phyloP scores from a whole-genome alignment of 2,113 vertebrate genomes.

The Silurus glanis region DNA sequence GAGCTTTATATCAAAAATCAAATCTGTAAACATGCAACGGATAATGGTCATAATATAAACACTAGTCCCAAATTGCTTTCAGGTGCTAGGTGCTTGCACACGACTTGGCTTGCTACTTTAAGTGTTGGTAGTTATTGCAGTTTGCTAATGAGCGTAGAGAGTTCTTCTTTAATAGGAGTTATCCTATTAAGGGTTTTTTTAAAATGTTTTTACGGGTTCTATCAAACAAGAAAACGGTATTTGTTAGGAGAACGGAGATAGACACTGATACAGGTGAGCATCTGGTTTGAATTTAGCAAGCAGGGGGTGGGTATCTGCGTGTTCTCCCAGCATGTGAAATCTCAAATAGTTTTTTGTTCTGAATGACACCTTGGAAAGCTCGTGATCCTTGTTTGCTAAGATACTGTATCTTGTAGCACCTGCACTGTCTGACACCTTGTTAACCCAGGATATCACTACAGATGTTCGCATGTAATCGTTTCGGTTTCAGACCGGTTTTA shows the following conservation, averaged over 20 bases:
- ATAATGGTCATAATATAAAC: constrained; percentile 14
- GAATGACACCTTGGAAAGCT: neutral
- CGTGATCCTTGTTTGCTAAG: constrained; percentile 22
- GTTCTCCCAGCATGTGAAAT: constrained; percentile 29
- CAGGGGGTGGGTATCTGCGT: neutral
- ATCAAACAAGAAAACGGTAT: neutral
- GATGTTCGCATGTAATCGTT: constrained; percentile 8
- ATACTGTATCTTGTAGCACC: constrained; percentile 37
- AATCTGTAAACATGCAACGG: constrained; percentile 20
- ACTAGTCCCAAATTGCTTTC: constrained; percentile 50
- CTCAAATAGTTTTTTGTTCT: constrained; percentile 29
- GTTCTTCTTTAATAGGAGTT: constrained; percentile 24
- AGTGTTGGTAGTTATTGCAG: constrained; percentile 47
- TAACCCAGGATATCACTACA: constrained; percentile 1
- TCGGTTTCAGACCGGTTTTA: neutral
- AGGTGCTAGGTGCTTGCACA: constrained; percentile 49
- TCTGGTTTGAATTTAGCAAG: constrained; percentile 44
- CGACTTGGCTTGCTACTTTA: constrained; percentile 36
- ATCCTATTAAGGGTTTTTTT: constrained; percentile 7
- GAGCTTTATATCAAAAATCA: constrained; percentile 8
- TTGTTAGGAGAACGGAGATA: constrained; percentile 39
- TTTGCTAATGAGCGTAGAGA: constrained; percentile 30
- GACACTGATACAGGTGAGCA: constrained; percentile 43
- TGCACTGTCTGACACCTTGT: constrained; percentile 37
- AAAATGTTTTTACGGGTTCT: constrained; percentile 18